Percentiles rank a stretch among this genome's conserved stretches.
Evolutionary conservation across 1,140 invertebrate species (phyloP).

Genomic region (Leptoteleia sp.): DNA sequence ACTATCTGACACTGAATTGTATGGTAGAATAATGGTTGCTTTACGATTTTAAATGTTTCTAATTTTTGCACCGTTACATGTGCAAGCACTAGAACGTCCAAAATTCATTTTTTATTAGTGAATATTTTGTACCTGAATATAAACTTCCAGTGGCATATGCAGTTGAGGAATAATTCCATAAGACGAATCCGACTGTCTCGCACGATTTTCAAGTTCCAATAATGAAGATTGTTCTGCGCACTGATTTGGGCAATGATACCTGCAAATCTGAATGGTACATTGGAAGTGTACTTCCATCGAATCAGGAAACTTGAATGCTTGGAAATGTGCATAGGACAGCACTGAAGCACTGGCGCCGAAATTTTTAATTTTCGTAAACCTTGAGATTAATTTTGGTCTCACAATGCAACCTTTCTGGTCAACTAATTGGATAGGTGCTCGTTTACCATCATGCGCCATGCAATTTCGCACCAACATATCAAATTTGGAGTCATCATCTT

Average conservation of each 20-base stretch:
- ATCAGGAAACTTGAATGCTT: conserved; percentile 97
- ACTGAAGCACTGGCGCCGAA: conserved; percentile 96
- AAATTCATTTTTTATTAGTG: no score
- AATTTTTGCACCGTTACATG: no score
- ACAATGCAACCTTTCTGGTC: conserved; percentile 96
- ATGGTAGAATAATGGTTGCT: no score
- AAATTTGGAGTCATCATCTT: conserved; percentile 97
- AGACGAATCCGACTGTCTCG: conserved; percentile 84
- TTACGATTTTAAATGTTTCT: no score
- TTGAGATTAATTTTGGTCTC: conserved; percentile 94
- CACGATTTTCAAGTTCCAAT: conserved; percentile 78
- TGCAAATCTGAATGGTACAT: conserved; percentile 96
- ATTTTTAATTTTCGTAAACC: conserved; percentile 97
- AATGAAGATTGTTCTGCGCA: conserved; percentile 84
- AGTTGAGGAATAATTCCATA: conserved; percentile 85
- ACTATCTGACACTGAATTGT: no score
- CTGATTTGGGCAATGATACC: conserved; percentile 95
- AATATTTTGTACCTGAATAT: conserved; percentile 83
- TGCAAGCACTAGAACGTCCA: no score
- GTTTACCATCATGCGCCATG: conserved; percentile 95
- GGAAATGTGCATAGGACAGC: conserved; percentile 95
- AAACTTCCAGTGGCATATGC: conserved; percentile 84
- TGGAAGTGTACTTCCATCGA: conserved; percentile 98
- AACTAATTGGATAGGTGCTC: conserved; percentile 96
- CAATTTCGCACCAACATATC: conserved; percentile 97